These are phyloP conservation scores for Aspiorhynchus laticeps DNA, from an alignment of 2,113 vertebrate genomes.

Conservation along the genomic window DNA sequence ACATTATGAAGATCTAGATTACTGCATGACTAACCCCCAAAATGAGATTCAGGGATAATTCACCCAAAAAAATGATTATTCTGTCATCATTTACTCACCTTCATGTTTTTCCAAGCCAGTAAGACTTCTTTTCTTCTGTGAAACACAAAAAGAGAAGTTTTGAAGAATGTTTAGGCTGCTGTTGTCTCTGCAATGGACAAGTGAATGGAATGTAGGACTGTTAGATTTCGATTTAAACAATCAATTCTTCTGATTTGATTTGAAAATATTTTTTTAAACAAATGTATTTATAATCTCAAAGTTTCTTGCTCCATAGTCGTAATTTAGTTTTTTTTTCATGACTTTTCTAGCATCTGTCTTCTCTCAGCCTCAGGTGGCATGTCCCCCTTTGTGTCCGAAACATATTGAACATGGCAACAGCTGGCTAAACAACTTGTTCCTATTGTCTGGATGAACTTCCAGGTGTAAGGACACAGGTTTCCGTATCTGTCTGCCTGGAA, in stretches of 20 bases:
- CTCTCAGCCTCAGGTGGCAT: too few species aligned
- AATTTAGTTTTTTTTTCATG: too few species aligned
- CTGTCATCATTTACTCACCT: slow-evolving; percentile 12
- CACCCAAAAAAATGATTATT: slow-evolving; percentile 59
- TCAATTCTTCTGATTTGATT: too few species aligned
- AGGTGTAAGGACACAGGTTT: background rate
- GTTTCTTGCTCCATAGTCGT: too few species aligned
- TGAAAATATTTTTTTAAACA: too few species aligned
- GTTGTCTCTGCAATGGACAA: background rate
- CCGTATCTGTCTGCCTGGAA: background rate
- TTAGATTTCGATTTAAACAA: background rate
- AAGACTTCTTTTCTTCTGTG: background rate
- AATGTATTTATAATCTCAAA: too few species aligned
- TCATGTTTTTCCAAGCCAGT: slow-evolving; percentile 34
- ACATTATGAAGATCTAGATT: background rate
- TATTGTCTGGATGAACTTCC: background rate
- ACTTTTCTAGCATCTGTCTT: too few species aligned
- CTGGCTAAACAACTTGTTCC: background rate
- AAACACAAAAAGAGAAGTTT: background rate
- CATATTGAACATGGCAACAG: background rate
- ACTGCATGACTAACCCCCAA: background rate
- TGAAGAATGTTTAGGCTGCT: background rate
- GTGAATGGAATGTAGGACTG: background rate
- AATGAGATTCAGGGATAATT: slow-evolving; percentile 60
- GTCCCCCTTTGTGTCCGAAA: too few species aligned